These are phyloP conservation scores for Salmo trutta DNA, from an alignment of 2,797 vertebrate species.

Conservation along the genomic window DNA sequence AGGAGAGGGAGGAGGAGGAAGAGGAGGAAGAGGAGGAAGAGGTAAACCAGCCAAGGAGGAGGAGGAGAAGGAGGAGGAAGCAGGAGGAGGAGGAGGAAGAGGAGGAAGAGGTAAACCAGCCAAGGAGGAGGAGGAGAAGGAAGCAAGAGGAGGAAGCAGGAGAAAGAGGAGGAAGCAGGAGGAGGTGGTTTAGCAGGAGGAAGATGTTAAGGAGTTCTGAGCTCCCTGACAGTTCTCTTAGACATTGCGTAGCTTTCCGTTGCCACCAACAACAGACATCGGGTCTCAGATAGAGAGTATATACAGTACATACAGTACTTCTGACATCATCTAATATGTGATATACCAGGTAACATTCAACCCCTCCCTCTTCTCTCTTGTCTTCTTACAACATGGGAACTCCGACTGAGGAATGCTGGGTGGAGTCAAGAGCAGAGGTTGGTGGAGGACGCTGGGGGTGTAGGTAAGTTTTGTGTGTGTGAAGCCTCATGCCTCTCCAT, in stretches of 20 bases:
- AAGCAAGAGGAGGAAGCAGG: neutral
- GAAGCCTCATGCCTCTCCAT: neutral
- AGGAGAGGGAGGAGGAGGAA: neutral
- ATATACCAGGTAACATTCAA: neutral
- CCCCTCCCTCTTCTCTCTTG: neutral
- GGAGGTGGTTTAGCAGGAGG: neutral
- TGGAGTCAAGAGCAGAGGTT: neutral
- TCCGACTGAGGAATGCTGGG: neutral
- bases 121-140: neutral
- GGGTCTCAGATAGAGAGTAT: too few species aligned
- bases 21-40: neutral
- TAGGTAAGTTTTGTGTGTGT: slow-evolving; percentile 1
- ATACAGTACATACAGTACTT: neutral
- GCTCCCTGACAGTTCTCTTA: neutral
- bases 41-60: neutral
- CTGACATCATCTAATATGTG: neutral
- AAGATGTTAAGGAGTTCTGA: neutral
- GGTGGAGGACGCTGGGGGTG: neutral
- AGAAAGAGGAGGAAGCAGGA: neutral
- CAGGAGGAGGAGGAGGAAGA: neutral
- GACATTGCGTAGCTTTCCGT: neutral
- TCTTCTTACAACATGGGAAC: neutral
- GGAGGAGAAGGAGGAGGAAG: neutral
- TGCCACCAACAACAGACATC: too few species aligned
- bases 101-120: neutral